Conservation (phyloP, 2,888 invertebrate species). For the Melinaea marsaeus region DNA sequence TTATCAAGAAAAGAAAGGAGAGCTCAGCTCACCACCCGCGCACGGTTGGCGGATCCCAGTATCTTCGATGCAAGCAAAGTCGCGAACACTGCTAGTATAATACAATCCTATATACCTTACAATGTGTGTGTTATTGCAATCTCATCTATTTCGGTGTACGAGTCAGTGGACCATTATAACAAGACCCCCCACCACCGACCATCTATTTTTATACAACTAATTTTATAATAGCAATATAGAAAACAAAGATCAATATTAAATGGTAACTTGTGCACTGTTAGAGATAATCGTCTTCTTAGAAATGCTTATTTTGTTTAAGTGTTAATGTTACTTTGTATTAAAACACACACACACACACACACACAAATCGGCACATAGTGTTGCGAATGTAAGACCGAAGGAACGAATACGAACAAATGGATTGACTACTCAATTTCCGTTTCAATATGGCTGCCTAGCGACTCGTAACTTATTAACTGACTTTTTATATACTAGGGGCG, state of each 20-base stretch:
- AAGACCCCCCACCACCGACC: slow-evolving; percentile 28
- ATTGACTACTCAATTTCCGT: slow-evolving; percentile 27
- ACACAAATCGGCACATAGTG: too few species aligned
- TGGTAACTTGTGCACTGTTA: slow-evolving; percentile 45
- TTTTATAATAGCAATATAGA: slow-evolving; percentile 41
- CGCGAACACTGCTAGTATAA: too few species aligned
- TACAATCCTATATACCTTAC: neutral
- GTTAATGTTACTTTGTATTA: neutral
- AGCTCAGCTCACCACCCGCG: too few species aligned
- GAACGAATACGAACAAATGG: too few species aligned
- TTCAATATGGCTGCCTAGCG: slow-evolving; percentile 13
- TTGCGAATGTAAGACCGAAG: too few species aligned
- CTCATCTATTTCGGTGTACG: slow-evolving; percentile 67
- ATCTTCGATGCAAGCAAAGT: too few species aligned
- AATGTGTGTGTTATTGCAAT: slow-evolving; percentile 58
- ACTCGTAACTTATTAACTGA: slow-evolving; percentile 18
- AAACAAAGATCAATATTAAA: slow-evolving; percentile 41
- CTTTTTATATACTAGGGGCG: too few species aligned
- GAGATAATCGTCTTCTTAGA: slow-evolving; percentile 51
- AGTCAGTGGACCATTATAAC: slow-evolving; percentile 43
- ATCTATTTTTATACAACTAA: slow-evolving; percentile 44
- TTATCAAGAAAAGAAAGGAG: too few species aligned
- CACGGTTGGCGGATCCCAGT: too few species aligned
- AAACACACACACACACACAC: too few species aligned
- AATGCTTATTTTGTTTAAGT: slow-evolving; percentile 34